phyloP scores from a whole-genome alignment of 2,888 invertebrate genomes.

The Alcis repandata region DNA sequence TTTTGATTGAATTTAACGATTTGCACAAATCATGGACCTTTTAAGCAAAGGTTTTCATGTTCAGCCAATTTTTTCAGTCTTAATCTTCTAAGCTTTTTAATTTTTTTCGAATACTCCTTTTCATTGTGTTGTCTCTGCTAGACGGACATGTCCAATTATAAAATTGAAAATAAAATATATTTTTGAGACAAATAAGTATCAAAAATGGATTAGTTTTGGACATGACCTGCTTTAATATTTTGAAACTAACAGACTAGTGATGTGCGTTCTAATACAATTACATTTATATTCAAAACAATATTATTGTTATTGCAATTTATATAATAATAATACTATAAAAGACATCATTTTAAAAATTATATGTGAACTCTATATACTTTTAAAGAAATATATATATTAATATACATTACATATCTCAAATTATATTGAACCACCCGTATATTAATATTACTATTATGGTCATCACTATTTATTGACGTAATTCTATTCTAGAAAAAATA shows the following conservation, averaged over 20 bases:
- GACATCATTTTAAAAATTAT: slow-evolving; percentile 23
- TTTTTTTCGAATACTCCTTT: slow-evolving; percentile 61
- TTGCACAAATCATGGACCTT: slow-evolving; percentile 39
- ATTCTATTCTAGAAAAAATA: slow-evolving; percentile 54
- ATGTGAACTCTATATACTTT: slow-evolving; percentile 29
- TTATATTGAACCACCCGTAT: slow-evolving; percentile 80
- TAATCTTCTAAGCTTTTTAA: slow-evolving; percentile 77
- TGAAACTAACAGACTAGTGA: slow-evolving; percentile 53
- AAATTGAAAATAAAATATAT: slow-evolving; percentile 36
- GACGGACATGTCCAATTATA: slow-evolving; percentile 65
- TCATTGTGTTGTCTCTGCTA: slow-evolving; percentile 44
- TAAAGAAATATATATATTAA: slow-evolving; percentile 29
- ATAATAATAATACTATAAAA: slow-evolving; percentile 30
- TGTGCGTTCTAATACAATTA: slow-evolving; percentile 59
- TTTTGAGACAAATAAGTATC: slow-evolving; percentile 18
- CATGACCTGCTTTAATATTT: slow-evolving; percentile 46
- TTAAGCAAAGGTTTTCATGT: slow-evolving; percentile 61
- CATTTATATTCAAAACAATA: slow-evolving; percentile 49
- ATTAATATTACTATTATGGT: slow-evolving; percentile 68
- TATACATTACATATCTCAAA: slow-evolving; percentile 44
- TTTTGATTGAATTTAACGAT: slow-evolving; percentile 35
- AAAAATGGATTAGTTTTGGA: slow-evolving; percentile 46
- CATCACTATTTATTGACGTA: slow-evolving; percentile 76
- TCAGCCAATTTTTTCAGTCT: slow-evolving; percentile 83
- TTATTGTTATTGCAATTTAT: slow-evolving; percentile 35